A percentile compares a stretch with the other conserved stretches of the same genome.
Evolutionary conservation across 2,888 invertebrate genomes (phyloP).

Genomic region (Drosophila stalkeri): DNA sequence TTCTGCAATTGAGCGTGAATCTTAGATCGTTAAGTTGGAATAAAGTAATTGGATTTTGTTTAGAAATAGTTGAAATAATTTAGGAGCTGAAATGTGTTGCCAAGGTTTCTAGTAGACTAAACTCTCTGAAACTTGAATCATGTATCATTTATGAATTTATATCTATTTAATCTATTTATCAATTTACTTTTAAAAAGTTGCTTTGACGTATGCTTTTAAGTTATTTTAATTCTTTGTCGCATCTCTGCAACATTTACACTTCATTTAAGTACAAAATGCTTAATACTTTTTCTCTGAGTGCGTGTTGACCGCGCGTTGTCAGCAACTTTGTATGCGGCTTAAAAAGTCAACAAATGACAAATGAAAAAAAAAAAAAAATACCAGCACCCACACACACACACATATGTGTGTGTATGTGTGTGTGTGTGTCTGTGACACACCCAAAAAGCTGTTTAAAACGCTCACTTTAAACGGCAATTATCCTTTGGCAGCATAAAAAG

Average conservation of each 20-base stretch:
- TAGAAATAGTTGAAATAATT: not conserved
- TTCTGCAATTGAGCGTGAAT: not conserved
- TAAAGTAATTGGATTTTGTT: not conserved
- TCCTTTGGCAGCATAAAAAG: conserved; percentile 48
- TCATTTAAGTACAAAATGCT: conserved; percentile 5
- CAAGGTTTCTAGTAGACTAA: not conserved
- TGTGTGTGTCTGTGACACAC: conserved; percentile 4
- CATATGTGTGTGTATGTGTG: not conserved
- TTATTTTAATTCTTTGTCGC: not conserved
- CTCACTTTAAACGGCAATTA: conserved; percentile 69
- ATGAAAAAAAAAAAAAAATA: conserved; percentile 16
- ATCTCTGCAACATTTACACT: not conserved
- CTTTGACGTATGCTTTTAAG: not conserved
- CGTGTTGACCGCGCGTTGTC: conserved; percentile 13
- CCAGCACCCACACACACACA: not conserved
- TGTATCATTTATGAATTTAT: not conserved
- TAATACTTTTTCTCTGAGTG: conserved; percentile 12
- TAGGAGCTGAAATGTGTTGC: not conserved
- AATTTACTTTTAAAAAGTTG: too few species aligned
- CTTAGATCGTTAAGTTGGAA: not conserved
- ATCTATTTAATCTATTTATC: not conserved
- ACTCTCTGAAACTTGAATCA: not conserved
- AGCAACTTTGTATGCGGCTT: conserved; percentile 22
- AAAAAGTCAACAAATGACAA: conserved; percentile 38
- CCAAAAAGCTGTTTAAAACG: conserved; percentile 19